Base-by-base conservation (phyloP, 2,797 vertebrate genomes). In the Alectoris magna region DNA sequence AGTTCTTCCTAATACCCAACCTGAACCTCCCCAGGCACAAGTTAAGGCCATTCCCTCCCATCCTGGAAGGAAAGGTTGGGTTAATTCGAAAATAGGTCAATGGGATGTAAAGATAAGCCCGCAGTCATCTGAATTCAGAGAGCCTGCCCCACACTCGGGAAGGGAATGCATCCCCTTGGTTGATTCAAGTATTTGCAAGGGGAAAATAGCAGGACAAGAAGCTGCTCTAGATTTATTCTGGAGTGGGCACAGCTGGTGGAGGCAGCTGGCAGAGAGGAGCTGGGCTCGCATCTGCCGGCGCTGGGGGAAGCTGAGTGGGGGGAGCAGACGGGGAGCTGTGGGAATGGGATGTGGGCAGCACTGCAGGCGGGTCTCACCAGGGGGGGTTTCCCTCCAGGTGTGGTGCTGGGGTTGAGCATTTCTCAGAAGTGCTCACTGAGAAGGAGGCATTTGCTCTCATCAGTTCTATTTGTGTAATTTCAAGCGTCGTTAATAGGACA, bases 401-500 rank as follows among this genome's bases (percentile, higher is more conserved):
- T 46, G 24, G 55, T 77, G 60, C 81, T 38, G 78, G 41, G 72
- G 9, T 67, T 21, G 4, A 53, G 14, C 0, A 31, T 58, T 3
- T 89, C 81, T 56, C 15, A 15, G 59, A 94, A 91, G 48, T 14
- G 12, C 90, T 53, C 41, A 88, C 44, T 23, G 86, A 4, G 68
- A 48, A 71, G 69, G 44, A 10, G 43, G 89, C 71, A 5, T 92
- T 94, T 81, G 95, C 2, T 66, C 95, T 93, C 93, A 59, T 97
- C 96, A 84, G 75, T 96, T 96, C 97, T 92, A 96, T 97, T 94
- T 97, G 97, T 87, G 74, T 97, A 95, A 97, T 97, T 97, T 97
- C 96, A 97, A 96, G 97, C 95, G 43, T 95, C 97, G 95, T 98
- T 98, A 97, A 96, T 93, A 95, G 97, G 94, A 97, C 96, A 94